Evolutionary conservation across 1,140 invertebrate species (phyloP), one percentile per base, ranked within the genome.

Genomic region (Bombus confusus): DNA sequence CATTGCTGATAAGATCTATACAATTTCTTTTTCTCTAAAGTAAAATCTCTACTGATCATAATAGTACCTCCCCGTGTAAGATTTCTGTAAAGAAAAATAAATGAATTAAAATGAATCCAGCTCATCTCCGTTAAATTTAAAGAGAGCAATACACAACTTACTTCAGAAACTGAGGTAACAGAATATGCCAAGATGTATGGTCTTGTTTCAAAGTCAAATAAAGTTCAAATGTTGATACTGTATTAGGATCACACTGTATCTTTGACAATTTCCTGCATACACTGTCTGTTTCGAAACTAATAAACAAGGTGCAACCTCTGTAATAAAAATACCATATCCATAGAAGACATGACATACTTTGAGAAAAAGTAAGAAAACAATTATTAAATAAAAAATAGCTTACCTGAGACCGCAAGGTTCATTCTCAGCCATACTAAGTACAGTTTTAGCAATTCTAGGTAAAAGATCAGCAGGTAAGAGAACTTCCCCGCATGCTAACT

Each of bases 151-250:
- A 91, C 90, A 69, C 31, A 0, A 97, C 97, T 97, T 94, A 98
- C 97, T 98, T 98, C 95, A 98, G 96, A 95, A 98, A 98, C 93
- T 98, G 97, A 92, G 97, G 98, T 94, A 98, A 95, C 88, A 98
- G 95, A 87, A 97, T 97, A 86, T 97, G 97, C 98, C 98, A 98
- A 87, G 97, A 96, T 83, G 97, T 97, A 59, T 96, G 96, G 91
- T 97, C 97, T 93, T 98, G 97, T 94, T 97, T 98, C 47, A 98
- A 95, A 31, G 98, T 98, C 52, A 98, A 95, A 93, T 97, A 97
- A 84, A 98, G 95, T 94, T 98, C 98, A 92, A 98, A 98, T 39
- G 98, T 98, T 39, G 98, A 97, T 59, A 98, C 97, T 18, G 97
- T 97, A 91, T 96, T 96, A 59, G 97, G 97, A 95, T 98, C 98